Conservation (phyloP, 1,140 invertebrate species). For the Schlechtendalia chinensis region DNA sequence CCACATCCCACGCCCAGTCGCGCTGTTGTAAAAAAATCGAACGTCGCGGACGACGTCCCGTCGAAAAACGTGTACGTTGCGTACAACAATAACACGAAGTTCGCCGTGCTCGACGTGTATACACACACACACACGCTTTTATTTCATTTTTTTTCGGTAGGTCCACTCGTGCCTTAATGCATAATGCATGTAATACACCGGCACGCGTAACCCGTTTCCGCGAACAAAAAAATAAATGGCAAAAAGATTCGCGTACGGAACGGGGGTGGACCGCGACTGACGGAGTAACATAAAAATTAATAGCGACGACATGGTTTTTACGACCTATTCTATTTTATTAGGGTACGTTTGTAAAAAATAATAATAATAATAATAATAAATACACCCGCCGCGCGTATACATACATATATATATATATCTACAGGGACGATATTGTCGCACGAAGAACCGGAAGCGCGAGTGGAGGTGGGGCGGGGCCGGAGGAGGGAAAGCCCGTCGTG, state of each 20-base stretch:
- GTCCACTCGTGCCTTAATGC: slow-evolving; percentile 48
- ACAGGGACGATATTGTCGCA: slow-evolving; percentile 45
- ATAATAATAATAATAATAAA: slow-evolving; percentile 3
- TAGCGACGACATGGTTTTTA: slow-evolving; percentile 48
- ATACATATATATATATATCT: slow-evolving; percentile 6
- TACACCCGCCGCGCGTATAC: not conserved
- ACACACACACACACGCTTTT: too few relatives aligned
- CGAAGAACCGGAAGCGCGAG: slow-evolving; percentile 46
- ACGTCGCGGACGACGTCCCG: not conserved
- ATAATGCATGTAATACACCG: slow-evolving; percentile 47
- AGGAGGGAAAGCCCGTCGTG: slow-evolving; percentile 35
- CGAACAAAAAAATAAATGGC: slow-evolving; percentile 49
- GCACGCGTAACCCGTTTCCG: slow-evolving; percentile 49
- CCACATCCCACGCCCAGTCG: too few relatives aligned
- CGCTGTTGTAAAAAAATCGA: too few relatives aligned
- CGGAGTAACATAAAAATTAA: slow-evolving; percentile 48
- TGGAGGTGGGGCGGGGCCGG: too few relatives aligned
- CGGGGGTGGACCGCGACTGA: not conserved
- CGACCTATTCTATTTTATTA: slow-evolving; percentile 46
- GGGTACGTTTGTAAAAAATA: slow-evolving; percentile 47
- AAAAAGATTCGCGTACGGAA: slow-evolving; percentile 41
- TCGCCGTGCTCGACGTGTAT: slow-evolving; percentile 1
- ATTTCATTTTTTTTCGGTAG: slow-evolving; percentile 29
- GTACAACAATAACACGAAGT: slow-evolving; percentile 8
- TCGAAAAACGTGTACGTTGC: not conserved